These are phyloP conservation scores for Cephalopterus ornatus DNA, from an alignment of 2,113 vertebrate species.

Conservation along the genomic window DNA sequence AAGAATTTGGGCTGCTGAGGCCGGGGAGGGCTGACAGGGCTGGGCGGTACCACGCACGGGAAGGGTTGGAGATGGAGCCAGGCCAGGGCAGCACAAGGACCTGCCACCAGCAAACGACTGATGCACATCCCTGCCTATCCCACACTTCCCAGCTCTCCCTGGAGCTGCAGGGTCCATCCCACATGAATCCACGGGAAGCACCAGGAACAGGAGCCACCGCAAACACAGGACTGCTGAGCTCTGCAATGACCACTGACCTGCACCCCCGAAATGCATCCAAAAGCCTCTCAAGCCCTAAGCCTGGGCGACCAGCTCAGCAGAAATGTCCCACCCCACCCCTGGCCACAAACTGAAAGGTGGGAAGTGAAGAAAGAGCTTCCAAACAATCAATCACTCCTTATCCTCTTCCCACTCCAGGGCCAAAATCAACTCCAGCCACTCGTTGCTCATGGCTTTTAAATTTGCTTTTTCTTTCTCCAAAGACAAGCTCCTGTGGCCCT, in stretches of 20 bases:
- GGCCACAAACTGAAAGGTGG: neutral
- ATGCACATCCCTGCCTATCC: neutral
- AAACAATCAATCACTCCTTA: neutral
- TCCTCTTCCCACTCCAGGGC: neutral
- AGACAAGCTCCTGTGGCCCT: neutral
- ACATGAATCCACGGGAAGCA: accelerated
- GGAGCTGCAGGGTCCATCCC: neutral
- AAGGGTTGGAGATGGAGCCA: neutral
- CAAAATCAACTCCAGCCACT: neutral
- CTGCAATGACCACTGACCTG: neutral
- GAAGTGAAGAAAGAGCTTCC: neutral
- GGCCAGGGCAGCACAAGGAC: neutral
- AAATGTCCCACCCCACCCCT: neutral
- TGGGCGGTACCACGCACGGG: neutral
- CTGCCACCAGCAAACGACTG: neutral
- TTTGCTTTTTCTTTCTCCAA: neutral
- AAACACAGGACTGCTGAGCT: neutral
- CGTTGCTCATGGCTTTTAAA: neutral
- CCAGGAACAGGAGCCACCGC: neutral
- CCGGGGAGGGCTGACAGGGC: neutral
- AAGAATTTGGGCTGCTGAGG: conserved; percentile 11
- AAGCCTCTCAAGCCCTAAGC: neutral
- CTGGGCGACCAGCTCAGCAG: neutral
- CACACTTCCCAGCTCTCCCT: neutral
- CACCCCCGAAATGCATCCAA: neutral